Conservation (phyloP, 1,140 invertebrate genomes). For the Drosophila melanogaster region Release_6_plus_ISO1_MT NC_004354.4:15834501-15835000, state of each 20-base stretch:
- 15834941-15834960: slow-evolving; percentile 13
- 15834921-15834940: slow-evolving; percentile 13
- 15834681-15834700: slow-evolving; percentile 12
- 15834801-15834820: slow-evolving; percentile 45
- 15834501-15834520: slow-evolving; percentile 26
- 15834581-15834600: slow-evolving; percentile 3
- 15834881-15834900: slow-evolving; percentile 41
- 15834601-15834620: slow-evolving; percentile 4
- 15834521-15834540: neutral
- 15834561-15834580: slow-evolving; percentile 3
- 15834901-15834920: slow-evolving; percentile 22
- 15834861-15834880: slow-evolving; percentile 54
- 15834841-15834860: slow-evolving; percentile 77
- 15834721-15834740: slow-evolving; percentile 12
- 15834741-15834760: slow-evolving; percentile 2
- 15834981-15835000: neutral
- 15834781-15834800: slow-evolving; percentile 38
- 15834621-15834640: slow-evolving; percentile 7
- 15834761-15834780: slow-evolving; percentile 9
- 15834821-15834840: slow-evolving; percentile 75
- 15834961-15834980: slow-evolving; percentile 4
- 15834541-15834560: slow-evolving; percentile 26
- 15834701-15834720: slow-evolving; percentile 31
- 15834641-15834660: slow-evolving; percentile 18
- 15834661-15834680: neutral